Evolutionary conservation across 2,888 invertebrate species (phyloP), one percentile per base, ranked within the genome.

Genomic region (Agrochola circellaris): DNA sequence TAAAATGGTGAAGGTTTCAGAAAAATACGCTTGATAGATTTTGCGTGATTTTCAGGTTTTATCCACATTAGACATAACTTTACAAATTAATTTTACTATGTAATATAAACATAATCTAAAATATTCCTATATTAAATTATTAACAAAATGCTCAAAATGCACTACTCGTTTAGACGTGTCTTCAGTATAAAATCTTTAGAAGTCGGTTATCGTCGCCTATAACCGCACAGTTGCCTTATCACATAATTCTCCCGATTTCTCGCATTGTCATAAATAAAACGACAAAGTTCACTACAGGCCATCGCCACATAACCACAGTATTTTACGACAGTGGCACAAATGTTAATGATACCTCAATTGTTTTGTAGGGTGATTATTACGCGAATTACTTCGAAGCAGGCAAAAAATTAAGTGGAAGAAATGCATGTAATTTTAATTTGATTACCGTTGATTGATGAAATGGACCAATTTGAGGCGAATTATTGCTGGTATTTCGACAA

Each of bases 391-490:
- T 45, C 68, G 68, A 15, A 69, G 34, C 72, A 72, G 42, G 48
- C 7, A 73, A 51, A 17, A 84, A 83, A 30, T 72, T 72, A 72
- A 83, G 45, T 72, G 72, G 72, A 26, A 6, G 58, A 62, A 80
- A 82, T 84, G 75, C 54, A 84, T 74, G 84, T 80, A 30, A 84
- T 84, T 74, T 82, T 80, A 82, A 82, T 74, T 84, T 80, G 58
- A 80, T 81, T 78, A 56, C 61, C 30, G 66, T 26, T 68, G 73
- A 79, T 66, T 70, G 70, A 70, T 74, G 74, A 80, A 80, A 80
- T 62, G 70, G 26, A 66, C 79, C 61, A 62, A 83, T 62, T 81
- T 60, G 42, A 20, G 15, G 42, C 15, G 26, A 79, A 84, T 80
- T 79, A 58, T 58, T 70, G 42, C 56, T 48, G 65, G 61, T 56